These are phyloP conservation scores for Cranoglanis bouderius DNA, from an alignment of 2,113 vertebrate species.

Conservation along the genomic window DNA sequence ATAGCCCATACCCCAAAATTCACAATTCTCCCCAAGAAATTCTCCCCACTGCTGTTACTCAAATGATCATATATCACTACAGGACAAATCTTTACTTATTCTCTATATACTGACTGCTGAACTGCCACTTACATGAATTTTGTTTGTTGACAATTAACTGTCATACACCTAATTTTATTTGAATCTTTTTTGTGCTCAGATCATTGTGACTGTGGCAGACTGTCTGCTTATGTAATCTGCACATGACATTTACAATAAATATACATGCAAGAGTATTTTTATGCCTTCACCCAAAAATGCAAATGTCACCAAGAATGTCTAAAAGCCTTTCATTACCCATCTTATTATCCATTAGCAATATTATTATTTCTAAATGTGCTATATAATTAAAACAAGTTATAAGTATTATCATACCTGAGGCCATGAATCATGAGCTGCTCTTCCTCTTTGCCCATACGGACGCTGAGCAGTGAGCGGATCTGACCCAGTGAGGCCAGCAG, in stretches of 20 bases:
- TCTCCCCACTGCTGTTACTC: background rate
- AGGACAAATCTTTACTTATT: background rate
- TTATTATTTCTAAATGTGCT: background rate
- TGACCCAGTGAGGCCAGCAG: conserved; percentile 92
- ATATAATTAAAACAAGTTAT: background rate
- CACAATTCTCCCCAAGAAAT: background rate
- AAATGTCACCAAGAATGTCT: background rate
- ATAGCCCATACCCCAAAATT: background rate
- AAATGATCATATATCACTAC: background rate
- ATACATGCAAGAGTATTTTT: background rate
- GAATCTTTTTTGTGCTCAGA: background rate
- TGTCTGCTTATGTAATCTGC: background rate
- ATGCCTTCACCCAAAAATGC: background rate
- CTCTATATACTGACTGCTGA: background rate
- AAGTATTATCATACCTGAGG: conserved; percentile 78
- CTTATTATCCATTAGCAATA: background rate
- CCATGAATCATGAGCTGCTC: conserved; percentile 98
- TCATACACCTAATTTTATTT: background rate
- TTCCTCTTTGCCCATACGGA: conserved; percentile 97
- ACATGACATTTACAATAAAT: background rate
- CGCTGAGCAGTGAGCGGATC: conserved; percentile 93
- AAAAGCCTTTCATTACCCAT: background rate
- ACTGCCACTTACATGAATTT: background rate
- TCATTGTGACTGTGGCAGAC: background rate
- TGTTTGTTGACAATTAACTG: background rate